phyloP scores from a whole-genome alignment of 64 coral and sea anemone species.

The Acropora tenuis region DNA sequence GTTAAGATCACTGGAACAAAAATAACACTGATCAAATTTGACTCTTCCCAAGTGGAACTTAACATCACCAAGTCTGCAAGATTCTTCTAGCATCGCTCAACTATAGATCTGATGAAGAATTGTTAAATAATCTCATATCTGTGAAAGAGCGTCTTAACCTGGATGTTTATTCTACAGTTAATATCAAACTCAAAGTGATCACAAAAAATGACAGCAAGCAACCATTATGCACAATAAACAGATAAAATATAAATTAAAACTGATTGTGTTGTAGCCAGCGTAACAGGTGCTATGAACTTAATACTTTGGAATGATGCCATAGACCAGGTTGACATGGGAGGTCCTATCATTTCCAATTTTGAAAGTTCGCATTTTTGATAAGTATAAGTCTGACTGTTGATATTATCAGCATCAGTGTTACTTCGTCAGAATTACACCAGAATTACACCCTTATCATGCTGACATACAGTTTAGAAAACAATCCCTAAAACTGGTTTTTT shows the following conservation, averaged over 20 bases:
- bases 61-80: no score
- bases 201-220: constrained; percentile 70
- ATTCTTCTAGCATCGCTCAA: no score
- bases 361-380: neutral
- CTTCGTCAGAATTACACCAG: neutral
- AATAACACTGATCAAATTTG: no score
- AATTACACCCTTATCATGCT: no score
- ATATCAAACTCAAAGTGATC: constrained; percentile 77
- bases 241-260: constrained; percentile 76
- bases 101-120: no score
- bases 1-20: no score
- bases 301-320: no score
- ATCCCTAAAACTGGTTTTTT: no score
- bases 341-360: neutral
- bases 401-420: neutral
- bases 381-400: neutral
- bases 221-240: constrained; percentile 57
- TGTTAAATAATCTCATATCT: no score
- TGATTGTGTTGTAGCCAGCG: constrained; percentile 64
- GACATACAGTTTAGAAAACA: no score
- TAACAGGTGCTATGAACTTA: neutral
- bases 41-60: no score
- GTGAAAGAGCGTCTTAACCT: constrained; percentile 52
- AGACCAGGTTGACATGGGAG: no score
- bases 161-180: constrained; percentile 69